These are phyloP conservation scores for Andrena cerasifolii DNA, from an alignment of 1,140 invertebrate species.

Conservation along the genomic window DNA sequence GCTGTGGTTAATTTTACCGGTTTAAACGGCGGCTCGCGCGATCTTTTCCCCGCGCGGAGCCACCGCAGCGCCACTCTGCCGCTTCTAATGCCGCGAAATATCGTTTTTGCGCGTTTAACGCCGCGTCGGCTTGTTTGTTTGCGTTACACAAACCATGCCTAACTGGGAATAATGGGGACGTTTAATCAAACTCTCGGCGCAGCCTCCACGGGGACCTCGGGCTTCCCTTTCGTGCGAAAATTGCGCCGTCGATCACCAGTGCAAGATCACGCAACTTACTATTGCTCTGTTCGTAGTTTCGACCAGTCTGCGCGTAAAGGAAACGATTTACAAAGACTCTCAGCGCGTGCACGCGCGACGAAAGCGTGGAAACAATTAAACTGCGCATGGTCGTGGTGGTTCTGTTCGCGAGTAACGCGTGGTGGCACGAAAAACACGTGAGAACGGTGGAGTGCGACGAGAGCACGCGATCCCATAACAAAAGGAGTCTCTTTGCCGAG, in stretches of 20 bases:
- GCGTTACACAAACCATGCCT: neutral
- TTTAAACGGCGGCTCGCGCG: conserved; percentile 11
- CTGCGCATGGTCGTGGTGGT: neutral
- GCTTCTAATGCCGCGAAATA: conserved; percentile 11
- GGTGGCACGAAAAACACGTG: conserved; percentile 29
- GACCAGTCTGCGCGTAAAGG: neutral
- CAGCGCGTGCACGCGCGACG: neutral
- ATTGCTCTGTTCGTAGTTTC: no score
- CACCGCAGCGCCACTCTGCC: conserved; percentile 6
- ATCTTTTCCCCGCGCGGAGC: conserved; percentile 20
- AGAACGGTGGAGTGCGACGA: conserved; percentile 57
- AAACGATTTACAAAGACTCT: neutral
- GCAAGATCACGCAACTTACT: no score
- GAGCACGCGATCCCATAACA: conserved; percentile 56
- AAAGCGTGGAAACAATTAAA: neutral
- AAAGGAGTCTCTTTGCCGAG: conserved; percentile 43
- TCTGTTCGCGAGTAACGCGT: neutral
- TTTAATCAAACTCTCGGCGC: neutral
- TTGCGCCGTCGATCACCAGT: no score
- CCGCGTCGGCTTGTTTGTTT: neutral
- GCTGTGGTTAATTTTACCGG: conserved; percentile 46
- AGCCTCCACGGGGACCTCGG: neutral
- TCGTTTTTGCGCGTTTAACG: conserved; percentile 6
- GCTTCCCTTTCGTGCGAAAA: no score
- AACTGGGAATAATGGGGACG: neutral